Conservation (phyloP, 2,888 invertebrate species). For the Cerastis rubricosa region DNA sequence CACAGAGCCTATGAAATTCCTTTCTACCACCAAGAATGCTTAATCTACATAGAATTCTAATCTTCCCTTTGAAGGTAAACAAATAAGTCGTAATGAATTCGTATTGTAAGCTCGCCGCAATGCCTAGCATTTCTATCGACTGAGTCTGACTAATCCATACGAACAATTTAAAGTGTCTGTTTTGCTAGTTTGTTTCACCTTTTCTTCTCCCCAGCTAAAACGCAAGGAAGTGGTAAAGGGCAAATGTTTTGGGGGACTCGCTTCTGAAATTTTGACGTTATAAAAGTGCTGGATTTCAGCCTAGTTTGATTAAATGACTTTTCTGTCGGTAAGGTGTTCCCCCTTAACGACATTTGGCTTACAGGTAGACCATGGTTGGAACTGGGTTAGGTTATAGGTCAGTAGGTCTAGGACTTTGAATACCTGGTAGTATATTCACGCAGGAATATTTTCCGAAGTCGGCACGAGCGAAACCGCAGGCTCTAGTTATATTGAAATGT, state of each 20-base stretch:
- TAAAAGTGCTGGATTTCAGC: not conserved
- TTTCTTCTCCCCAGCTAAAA: not conserved
- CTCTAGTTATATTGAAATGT: not conserved
- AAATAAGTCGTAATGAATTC: conserved; percentile 40
- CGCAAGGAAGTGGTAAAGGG: not conserved
- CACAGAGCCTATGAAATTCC: conserved; percentile 5
- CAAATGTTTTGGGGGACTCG: not conserved
- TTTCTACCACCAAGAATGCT: conserved; percentile 26
- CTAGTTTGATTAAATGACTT: not conserved
- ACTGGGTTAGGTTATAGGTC: not conserved
- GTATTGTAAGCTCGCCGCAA: conserved; percentile 23
- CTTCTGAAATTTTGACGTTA: not conserved
- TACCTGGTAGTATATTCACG: not conserved
- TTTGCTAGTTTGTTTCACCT: not conserved
- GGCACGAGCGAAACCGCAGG: too few relatives aligned
- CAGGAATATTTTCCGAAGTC: not conserved
- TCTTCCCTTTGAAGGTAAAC: conserved; percentile 37
- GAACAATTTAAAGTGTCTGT: not conserved
- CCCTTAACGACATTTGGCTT: not conserved
- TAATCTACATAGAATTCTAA: conserved; percentile 21
- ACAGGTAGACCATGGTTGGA: not conserved
- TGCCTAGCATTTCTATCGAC: conserved; percentile 11
- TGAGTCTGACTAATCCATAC: conserved; percentile 9
- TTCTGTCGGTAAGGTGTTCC: not conserved
- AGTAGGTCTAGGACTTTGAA: not conserved